These are phyloP conservation scores for Macquaria australasica DNA, from an alignment of 2,113 vertebrate species.

Conservation along the genomic window DNA sequence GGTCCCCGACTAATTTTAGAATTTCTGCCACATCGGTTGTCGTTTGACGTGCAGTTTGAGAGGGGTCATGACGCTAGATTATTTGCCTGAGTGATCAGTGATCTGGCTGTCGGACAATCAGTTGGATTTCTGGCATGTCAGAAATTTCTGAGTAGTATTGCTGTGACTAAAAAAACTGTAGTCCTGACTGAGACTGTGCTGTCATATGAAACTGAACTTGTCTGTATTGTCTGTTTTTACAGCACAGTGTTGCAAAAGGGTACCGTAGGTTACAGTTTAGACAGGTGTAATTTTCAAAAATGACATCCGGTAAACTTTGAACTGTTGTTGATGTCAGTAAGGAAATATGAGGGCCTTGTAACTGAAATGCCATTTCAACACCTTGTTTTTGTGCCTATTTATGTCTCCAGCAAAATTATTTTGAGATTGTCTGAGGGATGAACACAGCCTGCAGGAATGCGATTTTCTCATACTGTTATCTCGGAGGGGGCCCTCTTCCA, in stretches of 20 bases:
- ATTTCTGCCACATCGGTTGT: no score
- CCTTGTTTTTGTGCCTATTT: not conserved
- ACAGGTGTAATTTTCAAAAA: not conserved
- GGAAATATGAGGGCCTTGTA: not conserved
- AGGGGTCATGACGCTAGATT: no score
- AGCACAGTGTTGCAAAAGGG: not conserved
- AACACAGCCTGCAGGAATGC: not conserved
- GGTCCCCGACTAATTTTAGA: no score
- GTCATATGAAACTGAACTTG: no score
- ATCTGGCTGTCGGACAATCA: no score
- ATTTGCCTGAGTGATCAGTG: no score
- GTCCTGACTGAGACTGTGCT: no score
- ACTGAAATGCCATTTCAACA: not conserved
- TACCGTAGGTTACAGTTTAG: not conserved
- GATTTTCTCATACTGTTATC: slow-evolving; percentile 48
- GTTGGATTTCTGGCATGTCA: no score
- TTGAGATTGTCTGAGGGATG: not conserved
- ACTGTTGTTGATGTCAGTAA: not conserved
- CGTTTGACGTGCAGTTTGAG: no score
- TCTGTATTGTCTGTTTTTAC: not conserved
- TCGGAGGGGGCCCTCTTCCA: slow-evolving; percentile 71
- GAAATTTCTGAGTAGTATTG: no score
- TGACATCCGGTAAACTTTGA: not conserved
- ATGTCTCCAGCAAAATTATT: slow-evolving; percentile 8
- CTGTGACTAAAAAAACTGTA: no score